Conservation (phyloP, 2,797 vertebrate genomes). For the Hozukius guyotensis region DNA sequence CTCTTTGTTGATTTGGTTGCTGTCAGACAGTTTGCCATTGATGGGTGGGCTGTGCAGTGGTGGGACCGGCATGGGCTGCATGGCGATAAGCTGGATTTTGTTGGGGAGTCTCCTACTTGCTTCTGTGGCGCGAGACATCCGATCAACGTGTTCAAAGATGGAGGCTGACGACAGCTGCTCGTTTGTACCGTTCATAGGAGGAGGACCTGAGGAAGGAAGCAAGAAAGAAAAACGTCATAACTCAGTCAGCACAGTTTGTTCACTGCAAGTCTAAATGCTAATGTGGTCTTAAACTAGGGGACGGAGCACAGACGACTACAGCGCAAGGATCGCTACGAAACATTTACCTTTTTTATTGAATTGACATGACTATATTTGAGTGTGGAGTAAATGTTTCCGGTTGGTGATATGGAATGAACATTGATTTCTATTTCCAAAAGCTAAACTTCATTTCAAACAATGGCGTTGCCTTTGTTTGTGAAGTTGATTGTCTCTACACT, state of each 20-base stretch:
- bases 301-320: not conserved
- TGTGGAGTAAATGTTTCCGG: not conserved
- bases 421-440: conserved; percentile 11
- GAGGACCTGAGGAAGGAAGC: conserved; percentile 82
- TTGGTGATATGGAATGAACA: conserved; percentile 7
- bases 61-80: conserved; percentile 94
- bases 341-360: not conserved
- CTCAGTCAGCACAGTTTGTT: not conserved
- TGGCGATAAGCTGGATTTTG: conserved; percentile 98
- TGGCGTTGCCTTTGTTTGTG: conserved; percentile 30
- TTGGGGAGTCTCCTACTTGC: conserved; percentile 88
- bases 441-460: conserved; percentile 43
- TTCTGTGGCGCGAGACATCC: conserved; percentile 89
- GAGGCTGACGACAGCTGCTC: conserved; percentile 93
- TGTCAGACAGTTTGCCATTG: conserved; percentile 85
- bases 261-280: not conserved
- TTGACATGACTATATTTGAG: not conserved
- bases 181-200: conserved; percentile 78
- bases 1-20: conserved; percentile 95
- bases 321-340: not conserved
- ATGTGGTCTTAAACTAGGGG: conserved; percentile 27
- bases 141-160: conserved; percentile 96
- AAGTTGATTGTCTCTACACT: conserved; percentile 17
- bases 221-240: not conserved
- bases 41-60: conserved; percentile 82